These are phyloP conservation scores for Scopus umbretta DNA, from an alignment of 2,113 vertebrate genomes.

Conservation along the genomic window DNA sequence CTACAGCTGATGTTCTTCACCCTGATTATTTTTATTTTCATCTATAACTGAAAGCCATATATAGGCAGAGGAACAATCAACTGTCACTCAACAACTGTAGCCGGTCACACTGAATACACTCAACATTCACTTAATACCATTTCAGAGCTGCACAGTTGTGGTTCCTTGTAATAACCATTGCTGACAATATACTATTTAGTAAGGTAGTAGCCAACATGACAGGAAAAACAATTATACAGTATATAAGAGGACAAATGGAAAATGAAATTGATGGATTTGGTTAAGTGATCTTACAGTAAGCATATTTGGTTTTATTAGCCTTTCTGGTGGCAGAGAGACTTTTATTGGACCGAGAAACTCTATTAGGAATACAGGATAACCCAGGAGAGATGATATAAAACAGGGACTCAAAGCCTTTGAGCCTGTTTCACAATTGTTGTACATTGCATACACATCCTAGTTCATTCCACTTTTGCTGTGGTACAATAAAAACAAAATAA, in stretches of 20 bases:
- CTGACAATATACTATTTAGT: neutral
- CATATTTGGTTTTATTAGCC: neutral
- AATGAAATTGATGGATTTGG: neutral
- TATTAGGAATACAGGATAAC: neutral
- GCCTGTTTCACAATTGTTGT: neutral
- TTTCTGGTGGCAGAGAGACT: neutral
- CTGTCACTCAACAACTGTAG: neutral
- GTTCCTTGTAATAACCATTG: neutral
- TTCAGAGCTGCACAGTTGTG: neutral
- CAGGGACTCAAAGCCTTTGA: neutral
- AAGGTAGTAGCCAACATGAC: neutral
- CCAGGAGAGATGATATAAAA: neutral
- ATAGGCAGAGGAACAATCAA: neutral
- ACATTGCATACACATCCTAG: rapidly evolving
- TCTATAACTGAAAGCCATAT: neutral
- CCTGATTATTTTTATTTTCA: neutral
- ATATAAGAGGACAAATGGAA: neutral
- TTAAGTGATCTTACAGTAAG: neutral
- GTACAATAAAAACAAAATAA: neutral
- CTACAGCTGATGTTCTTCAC: neutral
- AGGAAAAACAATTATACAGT: neutral
- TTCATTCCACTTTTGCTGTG: neutral
- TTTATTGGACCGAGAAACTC: neutral
- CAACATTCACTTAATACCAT: rapidly evolving
- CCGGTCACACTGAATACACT: neutral